phyloP scores from a whole-genome alignment of 2,797 vertebrate species.

The Glyptemys insculpta region DNA sequence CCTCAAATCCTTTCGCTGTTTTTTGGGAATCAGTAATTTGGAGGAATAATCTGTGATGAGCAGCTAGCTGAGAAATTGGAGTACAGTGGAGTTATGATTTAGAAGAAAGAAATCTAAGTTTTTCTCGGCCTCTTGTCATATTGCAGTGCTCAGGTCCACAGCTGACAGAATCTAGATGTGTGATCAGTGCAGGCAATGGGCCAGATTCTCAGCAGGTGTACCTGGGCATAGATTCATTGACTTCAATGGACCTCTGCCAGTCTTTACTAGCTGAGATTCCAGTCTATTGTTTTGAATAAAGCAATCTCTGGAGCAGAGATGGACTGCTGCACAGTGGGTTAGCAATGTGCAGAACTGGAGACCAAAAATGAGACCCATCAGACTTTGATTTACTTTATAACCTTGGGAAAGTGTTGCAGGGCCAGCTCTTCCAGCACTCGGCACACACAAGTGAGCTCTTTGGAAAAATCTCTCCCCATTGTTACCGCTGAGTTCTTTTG shows the following conservation, averaged over 20 bases:
- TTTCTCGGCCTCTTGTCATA: not conserved
- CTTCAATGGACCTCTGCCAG: not conserved
- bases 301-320: not conserved
- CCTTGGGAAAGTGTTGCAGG: not conserved
- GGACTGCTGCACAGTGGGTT: not conserved
- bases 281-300: not conserved
- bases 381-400: not conserved
- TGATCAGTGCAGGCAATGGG: accelerated
- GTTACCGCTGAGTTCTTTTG: not conserved
- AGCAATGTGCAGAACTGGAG: too few species aligned
- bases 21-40: not conserved
- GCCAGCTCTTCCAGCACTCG: not conserved
- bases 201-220: accelerated
- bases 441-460: not conserved
- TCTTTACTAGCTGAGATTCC: not conserved
- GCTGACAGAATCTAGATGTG: accelerated
- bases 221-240: not conserved
- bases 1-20: not conserved
- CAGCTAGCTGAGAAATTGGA: accelerated
- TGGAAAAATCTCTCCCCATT: too few species aligned
- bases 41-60: not conserved
- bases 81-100: accelerated
- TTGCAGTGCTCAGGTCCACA: accelerated
- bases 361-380: not conserved
- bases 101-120: accelerated